These are phyloP conservation scores for Cricetomys ansorgei DNA, from an alignment of 2,113 vertebrate genomes.

Conservation along the genomic window DNA sequence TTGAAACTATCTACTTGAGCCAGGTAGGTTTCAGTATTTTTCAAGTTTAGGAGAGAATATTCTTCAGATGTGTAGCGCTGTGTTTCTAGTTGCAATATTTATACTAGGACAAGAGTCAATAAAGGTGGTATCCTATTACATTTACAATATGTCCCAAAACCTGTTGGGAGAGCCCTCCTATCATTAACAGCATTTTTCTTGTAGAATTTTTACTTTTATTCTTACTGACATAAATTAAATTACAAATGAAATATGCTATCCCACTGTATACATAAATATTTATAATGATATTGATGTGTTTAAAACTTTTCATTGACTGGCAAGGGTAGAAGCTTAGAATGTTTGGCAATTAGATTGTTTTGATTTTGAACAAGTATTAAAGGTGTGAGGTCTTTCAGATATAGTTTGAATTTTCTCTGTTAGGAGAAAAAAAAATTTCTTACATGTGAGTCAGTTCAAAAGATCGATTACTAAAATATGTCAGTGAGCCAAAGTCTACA, in stretches of 20 bases:
- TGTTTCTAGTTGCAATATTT: neutral
- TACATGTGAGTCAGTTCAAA: slow-evolving; percentile 38
- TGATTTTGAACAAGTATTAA: neutral
- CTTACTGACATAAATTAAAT: neutral
- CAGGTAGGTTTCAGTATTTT: neutral
- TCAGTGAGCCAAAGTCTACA: slow-evolving; percentile 51
- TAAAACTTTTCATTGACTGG: neutral
- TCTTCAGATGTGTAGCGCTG: too few relatives aligned
- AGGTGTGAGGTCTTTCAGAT: neutral
- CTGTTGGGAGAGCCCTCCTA: neutral
- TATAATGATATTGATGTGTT: neutral
- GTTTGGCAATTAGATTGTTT: neutral
- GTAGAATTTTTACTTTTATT: neutral
- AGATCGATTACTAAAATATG: slow-evolving; percentile 73
- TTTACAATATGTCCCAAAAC: neutral
- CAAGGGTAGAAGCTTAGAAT: neutral
- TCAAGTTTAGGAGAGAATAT: neutral
- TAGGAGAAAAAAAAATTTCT: neutral
- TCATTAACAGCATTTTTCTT: neutral
- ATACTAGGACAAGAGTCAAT: neutral
- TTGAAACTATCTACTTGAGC: neutral
- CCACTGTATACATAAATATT: neutral
- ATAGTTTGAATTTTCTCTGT: slow-evolving; percentile 22
- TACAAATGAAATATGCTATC: neutral
- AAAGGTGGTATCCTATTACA: neutral